Conservation (phyloP, 2,888 invertebrate species). For the Lepidochrysops patricia region DNA sequence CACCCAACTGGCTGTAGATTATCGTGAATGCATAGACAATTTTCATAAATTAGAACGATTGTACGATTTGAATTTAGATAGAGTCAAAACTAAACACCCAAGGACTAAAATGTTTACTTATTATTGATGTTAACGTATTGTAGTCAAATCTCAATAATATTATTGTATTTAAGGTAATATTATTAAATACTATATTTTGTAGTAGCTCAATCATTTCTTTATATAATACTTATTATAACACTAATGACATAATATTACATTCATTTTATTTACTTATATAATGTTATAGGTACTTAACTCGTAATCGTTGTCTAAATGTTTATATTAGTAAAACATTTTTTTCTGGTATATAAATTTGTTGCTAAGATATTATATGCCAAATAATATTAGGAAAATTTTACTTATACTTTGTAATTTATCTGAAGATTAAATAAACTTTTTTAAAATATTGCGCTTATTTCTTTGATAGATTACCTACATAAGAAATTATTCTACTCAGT, state of each 20-base stretch:
- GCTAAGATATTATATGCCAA: neutral
- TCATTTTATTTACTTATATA: too few relatives aligned
- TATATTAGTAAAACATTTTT: neutral
- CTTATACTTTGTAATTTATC: neutral
- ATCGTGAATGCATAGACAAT: slow-evolving; percentile 1
- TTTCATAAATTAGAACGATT: neutral
- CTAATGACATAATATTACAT: too few relatives aligned
- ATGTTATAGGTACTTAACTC: too few relatives aligned
- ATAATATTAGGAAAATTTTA: neutral
- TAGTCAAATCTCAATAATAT: too few relatives aligned
- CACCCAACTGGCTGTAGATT: neutral
- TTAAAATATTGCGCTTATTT: neutral
- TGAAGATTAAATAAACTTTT: neutral
- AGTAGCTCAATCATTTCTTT: too few relatives aligned
- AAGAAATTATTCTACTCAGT: too few relatives aligned
- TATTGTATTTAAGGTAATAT: neutral
- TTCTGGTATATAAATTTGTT: neutral
- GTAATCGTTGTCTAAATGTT: too few relatives aligned
- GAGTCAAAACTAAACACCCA: neutral
- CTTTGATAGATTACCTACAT: neutral
- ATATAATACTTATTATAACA: too few relatives aligned
- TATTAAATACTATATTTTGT: too few relatives aligned
- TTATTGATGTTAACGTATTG: neutral
- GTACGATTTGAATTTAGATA: neutral
- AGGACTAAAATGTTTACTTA: neutral